Evolutionary conservation across 2,888 invertebrate species (phyloP).

Genomic region (Eulithis testata): DNA sequence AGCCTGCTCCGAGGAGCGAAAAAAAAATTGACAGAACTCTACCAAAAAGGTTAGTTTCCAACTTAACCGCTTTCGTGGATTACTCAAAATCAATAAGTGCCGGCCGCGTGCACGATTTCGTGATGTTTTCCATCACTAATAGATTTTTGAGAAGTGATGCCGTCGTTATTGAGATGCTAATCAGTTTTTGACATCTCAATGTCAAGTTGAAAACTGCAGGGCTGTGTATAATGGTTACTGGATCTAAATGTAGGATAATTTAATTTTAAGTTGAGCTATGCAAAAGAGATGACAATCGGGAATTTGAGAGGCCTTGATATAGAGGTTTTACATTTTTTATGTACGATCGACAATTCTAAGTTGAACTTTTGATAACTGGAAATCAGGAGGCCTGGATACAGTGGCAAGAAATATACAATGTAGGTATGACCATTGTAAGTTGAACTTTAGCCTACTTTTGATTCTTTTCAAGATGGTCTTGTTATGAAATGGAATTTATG

Average conservation of each 20-base stretch:
- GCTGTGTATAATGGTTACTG: background rate
- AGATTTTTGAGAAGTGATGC: slow-evolving; percentile 30
- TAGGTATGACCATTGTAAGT: too few relatives aligned
- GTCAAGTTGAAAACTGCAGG: slow-evolving; percentile 22
- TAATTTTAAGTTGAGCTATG: slow-evolving; percentile 4
- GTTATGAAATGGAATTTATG: too few relatives aligned
- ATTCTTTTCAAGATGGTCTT: background rate
- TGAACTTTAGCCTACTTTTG: slow-evolving; percentile 1
- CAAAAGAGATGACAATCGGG: too few relatives aligned
- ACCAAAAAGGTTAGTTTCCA: background rate
- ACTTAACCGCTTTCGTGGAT: slow-evolving; percentile 35
- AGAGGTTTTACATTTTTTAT: too few relatives aligned
- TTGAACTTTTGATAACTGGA: background rate
- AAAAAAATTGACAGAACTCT: too few relatives aligned
- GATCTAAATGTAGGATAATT: background rate
- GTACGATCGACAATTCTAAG: too few relatives aligned
- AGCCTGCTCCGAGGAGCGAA: too few relatives aligned
- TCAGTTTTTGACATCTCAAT: slow-evolving; percentile 30
- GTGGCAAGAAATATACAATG: too few relatives aligned
- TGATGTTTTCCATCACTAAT: slow-evolving; percentile 43
- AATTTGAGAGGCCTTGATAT: too few relatives aligned
- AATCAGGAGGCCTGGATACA: too few relatives aligned
- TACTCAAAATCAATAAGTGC: slow-evolving; percentile 46
- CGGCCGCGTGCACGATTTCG: slow-evolving; percentile 45
- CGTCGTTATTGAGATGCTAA: slow-evolving; percentile 26